These are phyloP conservation scores for Apteryx owenii DNA, from an alignment of 2,113 vertebrate genomes.

Conservation along the genomic window DNA sequence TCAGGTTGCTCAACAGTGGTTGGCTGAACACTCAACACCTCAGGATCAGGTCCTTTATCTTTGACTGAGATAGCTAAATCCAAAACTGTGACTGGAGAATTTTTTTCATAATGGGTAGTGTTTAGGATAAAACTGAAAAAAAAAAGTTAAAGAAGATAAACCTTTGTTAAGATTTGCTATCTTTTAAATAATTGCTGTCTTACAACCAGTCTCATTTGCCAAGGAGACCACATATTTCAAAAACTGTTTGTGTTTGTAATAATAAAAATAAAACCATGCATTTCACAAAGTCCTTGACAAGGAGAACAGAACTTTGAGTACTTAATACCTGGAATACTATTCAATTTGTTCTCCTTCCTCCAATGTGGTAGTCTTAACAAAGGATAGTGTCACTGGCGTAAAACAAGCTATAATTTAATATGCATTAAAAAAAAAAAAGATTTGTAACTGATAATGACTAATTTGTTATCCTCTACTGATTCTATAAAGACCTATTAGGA, in stretches of 20 bases:
- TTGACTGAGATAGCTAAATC: background rate
- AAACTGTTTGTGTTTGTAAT: background rate
- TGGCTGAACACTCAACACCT: background rate
- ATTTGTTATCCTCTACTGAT: background rate
- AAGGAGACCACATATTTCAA: background rate
- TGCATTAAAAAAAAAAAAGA: background rate
- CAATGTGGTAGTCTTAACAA: background rate
- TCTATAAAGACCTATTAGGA: background rate
- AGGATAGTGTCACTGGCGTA: background rate
- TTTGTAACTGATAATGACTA: background rate
- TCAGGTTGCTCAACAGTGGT: background rate
- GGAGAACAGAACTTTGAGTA: background rate
- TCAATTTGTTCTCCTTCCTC: background rate
- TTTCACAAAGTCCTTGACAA: background rate
- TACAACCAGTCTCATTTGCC: background rate
- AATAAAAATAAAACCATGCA: background rate
- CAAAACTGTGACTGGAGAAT: background rate
- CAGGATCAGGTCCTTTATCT: background rate
- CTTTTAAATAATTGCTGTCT: slow-evolving; percentile 6
- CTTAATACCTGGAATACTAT: background rate
- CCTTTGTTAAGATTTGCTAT: background rate
- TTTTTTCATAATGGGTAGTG: background rate
- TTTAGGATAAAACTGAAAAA: background rate
- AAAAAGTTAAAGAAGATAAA: background rate
- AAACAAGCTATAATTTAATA: slow-evolving; percentile 1